A percentile compares a stretch with the other conserved stretches of the same genome.
Evolutionary conservation across 2,888 invertebrate species (phyloP).

Genomic region (Drosophila anceps): DNA sequence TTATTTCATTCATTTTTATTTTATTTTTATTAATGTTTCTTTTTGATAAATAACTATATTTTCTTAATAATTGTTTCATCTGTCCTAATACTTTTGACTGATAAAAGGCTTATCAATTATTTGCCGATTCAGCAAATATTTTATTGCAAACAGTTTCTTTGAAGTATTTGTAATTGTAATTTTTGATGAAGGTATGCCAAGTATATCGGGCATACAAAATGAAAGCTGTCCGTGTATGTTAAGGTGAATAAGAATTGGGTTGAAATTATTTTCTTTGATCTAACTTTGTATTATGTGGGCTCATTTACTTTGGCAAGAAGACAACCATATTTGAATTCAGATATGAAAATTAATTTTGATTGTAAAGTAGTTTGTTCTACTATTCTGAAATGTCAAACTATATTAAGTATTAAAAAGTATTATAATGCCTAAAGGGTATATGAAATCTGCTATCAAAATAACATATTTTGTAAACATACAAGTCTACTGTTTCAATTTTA

Average conservation of each 20-base stretch:
- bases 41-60: neutral
- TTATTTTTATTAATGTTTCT: neutral
- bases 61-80: neutral
- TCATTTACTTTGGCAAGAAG: too few species aligned
- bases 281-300: neutral
- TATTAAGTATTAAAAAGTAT: neutral
- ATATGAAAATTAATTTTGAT: neutral
- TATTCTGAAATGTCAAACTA: neutral
- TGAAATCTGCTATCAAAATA: neutral
- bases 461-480: neutral
- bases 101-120: neutral
- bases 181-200: neutral
- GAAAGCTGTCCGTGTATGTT: neutral
- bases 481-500: neutral
- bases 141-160: neutral
- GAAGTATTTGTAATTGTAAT: neutral
- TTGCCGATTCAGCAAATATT: neutral
- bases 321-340: neutral
- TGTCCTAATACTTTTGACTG: neutral
- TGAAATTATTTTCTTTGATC: neutral
- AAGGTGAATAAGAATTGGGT: neutral
- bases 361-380: neutral
- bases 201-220: neutral
- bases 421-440: neutral
- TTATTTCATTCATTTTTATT: too few species aligned